These are phyloP conservation scores for Lagria hirta DNA, from an alignment of 2,888 invertebrate species.

Conservation along the genomic window DNA sequence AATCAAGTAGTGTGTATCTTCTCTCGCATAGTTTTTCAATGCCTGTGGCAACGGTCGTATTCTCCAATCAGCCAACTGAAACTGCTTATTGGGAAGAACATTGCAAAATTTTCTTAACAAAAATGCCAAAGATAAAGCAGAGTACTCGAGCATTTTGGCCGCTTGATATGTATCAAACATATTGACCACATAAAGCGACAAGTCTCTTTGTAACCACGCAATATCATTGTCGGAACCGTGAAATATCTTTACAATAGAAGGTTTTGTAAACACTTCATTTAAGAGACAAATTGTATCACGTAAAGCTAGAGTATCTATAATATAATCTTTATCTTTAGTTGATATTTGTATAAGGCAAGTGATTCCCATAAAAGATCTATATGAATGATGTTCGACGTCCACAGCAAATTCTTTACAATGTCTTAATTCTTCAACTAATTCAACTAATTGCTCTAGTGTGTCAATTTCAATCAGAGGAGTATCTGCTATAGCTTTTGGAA, in stretches of 20 bases:
- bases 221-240: constrained; percentile 91
- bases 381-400: constrained; percentile 92
- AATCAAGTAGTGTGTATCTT: constrained; percentile 93
- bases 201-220: constrained; percentile 92
- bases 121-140: constrained; percentile 73
- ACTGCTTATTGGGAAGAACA: constrained; percentile 82
- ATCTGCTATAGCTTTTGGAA: constrained; percentile 58
- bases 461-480: constrained; percentile 72
- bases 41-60: constrained; percentile 84
- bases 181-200: constrained; percentile 92
- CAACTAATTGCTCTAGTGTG: constrained; percentile 63
- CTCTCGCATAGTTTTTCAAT: constrained; percentile 81
- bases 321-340: constrained; percentile 76
- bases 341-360: constrained; percentile 96
- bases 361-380: constrained; percentile 88
- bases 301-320: constrained; percentile 85
- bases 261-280: constrained; percentile 89
- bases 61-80: constrained; percentile 94
- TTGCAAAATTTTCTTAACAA: constrained; percentile 78
- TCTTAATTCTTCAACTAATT: constrained; percentile 67
- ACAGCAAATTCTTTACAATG: constrained; percentile 77
- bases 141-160: constrained; percentile 69
- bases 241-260: constrained; percentile 87
- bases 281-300: constrained; percentile 78
- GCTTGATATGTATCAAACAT: constrained; percentile 96